Evolutionary conservation across 30 jellyfish, hydroid and myxozoan genomes (phyloP).

Genomic region (Aurelia coerulea): DNA sequence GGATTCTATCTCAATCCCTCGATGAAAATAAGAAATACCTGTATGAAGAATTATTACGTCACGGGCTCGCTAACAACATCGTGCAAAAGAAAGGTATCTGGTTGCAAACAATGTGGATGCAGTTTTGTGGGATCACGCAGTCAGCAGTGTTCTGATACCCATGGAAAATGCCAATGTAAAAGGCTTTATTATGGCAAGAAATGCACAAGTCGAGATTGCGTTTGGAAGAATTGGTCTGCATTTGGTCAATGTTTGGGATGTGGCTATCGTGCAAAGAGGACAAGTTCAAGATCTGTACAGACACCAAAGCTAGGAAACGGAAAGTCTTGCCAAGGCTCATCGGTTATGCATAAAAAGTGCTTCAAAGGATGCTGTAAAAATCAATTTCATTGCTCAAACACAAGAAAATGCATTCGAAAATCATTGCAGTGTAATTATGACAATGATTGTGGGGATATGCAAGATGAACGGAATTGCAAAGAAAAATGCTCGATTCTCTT

Average conservation of each 20-base stretch:
- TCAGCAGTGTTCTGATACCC: slow-evolving; percentile 12
- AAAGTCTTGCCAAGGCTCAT: neutral
- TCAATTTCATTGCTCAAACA: slow-evolving; percentile 26
- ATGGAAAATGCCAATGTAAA: slow-evolving; percentile 50
- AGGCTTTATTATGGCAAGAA: slow-evolving; percentile 6
- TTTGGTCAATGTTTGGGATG: slow-evolving; percentile 9
- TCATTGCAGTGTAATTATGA: slow-evolving; percentile 24
- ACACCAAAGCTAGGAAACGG: slow-evolving; percentile 2
- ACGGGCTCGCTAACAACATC: slow-evolving; percentile 18
- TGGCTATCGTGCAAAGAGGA: slow-evolving; percentile 38
- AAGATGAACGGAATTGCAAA: slow-evolving; percentile 30
- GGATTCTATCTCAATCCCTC: slow-evolving; percentile 31
- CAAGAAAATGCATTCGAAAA: slow-evolving; percentile 25
- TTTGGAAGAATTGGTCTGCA: slow-evolving; percentile 31
- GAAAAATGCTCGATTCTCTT: slow-evolving; percentile 4
- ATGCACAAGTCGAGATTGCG: slow-evolving; percentile 42
- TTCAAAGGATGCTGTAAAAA: slow-evolving; percentile 38
- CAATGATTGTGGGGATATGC: slow-evolving; percentile 57
- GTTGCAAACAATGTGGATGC: slow-evolving; percentile 31
- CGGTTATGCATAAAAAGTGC: neutral
- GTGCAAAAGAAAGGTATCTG: slow-evolving; percentile 21
- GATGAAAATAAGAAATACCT: slow-evolving; percentile 30
- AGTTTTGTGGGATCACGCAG: neutral
- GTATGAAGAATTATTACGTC: slow-evolving; percentile 17
- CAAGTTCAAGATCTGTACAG: neutral